Evolutionary conservation across 2,888 invertebrate genomes (phyloP).

Genomic region (Polymixis lichenea): DNA sequence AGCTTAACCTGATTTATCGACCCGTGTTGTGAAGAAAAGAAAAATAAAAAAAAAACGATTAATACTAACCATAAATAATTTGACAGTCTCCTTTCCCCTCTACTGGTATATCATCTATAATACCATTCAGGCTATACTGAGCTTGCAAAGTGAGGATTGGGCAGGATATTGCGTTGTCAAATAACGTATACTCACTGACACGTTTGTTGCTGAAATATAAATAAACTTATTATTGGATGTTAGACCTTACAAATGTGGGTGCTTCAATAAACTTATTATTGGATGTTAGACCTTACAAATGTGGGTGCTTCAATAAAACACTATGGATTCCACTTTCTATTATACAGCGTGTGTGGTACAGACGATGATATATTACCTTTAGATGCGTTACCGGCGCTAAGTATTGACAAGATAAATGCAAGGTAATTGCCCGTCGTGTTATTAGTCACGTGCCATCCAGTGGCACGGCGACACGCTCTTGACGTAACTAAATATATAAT

Average conservation of each 20-base stretch:
- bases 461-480: too few relatives aligned
- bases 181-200: constrained; percentile 5
- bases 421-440: too few relatives aligned
- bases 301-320: not conserved
- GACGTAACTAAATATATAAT: too few relatives aligned
- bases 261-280: not conserved
- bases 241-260: not conserved
- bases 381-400: too few relatives aligned
- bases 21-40: not conserved
- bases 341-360: not conserved
- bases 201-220: constrained; percentile 21
- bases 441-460: too few relatives aligned
- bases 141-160: constrained; percentile 17
- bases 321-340: not conserved
- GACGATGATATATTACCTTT: too few relatives aligned
- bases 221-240: not conserved
- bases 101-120: constrained; percentile 25
- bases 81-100: constrained; percentile 40
- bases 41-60: not conserved
- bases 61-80: constrained; percentile 33
- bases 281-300: not conserved
- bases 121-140: constrained; percentile 33
- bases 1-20: not conserved
- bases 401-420: too few relatives aligned
- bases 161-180: constrained; percentile 36